Conservation (phyloP, 2,888 invertebrate genomes). For the Tetropium fuscum region DNA sequence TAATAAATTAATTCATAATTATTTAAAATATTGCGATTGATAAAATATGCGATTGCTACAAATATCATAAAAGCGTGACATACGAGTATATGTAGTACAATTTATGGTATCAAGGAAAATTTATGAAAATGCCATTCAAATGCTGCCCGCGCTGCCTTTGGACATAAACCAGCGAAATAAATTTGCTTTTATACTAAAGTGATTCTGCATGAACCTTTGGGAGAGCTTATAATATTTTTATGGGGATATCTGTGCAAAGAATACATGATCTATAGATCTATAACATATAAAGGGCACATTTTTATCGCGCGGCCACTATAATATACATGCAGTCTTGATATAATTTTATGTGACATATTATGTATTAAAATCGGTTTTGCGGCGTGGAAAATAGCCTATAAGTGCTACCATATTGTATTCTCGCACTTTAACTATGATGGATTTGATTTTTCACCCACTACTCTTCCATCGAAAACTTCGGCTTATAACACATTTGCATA, state of each 20-base stretch:
- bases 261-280: conserved; percentile 64
- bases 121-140: conserved; percentile 20
- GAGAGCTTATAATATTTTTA: conserved; percentile 60
- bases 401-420: conserved; percentile 62
- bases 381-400: conserved; percentile 67
- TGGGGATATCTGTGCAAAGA: conserved; percentile 55
- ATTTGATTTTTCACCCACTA: conserved; percentile 50
- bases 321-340: conserved; percentile 56
- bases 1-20: no score
- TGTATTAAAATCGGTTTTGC: conserved; percentile 67
- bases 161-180: conserved; percentile 48
- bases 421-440: conserved; percentile 60
- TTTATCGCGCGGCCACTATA: conserved; percentile 59
- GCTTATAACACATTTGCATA: conserved; percentile 50
- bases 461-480: conserved; percentile 47
- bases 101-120: no score
- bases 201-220: conserved; percentile 49
- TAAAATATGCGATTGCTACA: no score
- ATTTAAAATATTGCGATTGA: no score
- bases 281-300: conserved; percentile 62
- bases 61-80: no score
- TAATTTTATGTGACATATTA: conserved; percentile 67
- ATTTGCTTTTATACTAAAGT: conserved; percentile 53
- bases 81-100: no score
- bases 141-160: conserved; percentile 15